Evolutionary conservation across 2,888 invertebrate genomes (phyloP), one percentile per base, ranked within the genome.

Genomic region (Papilio gigon): DNA sequence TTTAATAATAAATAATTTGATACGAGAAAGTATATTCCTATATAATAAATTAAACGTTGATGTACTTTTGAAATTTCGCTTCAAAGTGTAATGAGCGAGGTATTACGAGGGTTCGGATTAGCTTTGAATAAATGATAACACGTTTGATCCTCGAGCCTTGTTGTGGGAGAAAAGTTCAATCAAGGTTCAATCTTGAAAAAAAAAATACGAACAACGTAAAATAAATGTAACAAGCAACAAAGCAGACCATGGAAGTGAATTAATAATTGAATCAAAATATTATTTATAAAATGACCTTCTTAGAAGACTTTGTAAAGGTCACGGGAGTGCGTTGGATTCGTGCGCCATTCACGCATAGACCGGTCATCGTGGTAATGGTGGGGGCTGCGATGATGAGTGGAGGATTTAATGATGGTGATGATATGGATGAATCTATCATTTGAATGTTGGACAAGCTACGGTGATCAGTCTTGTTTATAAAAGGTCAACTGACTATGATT

Each of bases 71-170:
- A 56, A 56, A 56, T 30, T 56, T 56, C 30, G 53, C 53, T 56
- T 30, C 53, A 56, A 56, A 56, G 30, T 56, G 53, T 59, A 37
- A 64, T 35, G 12, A 40, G 64, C n/a, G 27, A 53, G 30, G 27
- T 56, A 65, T 65, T 65, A 56, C 50, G 56, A 50, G 40, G 64
- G 64, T 42, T 56, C 56, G 40, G 64, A 65, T 65, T 56, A 65
- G 40, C 27, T 37, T 22, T 65, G 35, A 65, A 56, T 65, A 65
- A 65, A 56, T 65, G 53, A 65, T 65, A 56, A 65, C 56, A 56
- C 56, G 56, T 65, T 56, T 56, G 65, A 56, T 53, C 40, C 40
- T 40, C 30, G 53, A 40, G 27, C 40, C 65, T 40, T 65, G 56
- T 65, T 56, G 56, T 37, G 65, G 56, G 42, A 56, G 56, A 63